phyloP scores from a whole-genome alignment of 2,888 invertebrate species.

The Abrostola tripartita region DNA sequence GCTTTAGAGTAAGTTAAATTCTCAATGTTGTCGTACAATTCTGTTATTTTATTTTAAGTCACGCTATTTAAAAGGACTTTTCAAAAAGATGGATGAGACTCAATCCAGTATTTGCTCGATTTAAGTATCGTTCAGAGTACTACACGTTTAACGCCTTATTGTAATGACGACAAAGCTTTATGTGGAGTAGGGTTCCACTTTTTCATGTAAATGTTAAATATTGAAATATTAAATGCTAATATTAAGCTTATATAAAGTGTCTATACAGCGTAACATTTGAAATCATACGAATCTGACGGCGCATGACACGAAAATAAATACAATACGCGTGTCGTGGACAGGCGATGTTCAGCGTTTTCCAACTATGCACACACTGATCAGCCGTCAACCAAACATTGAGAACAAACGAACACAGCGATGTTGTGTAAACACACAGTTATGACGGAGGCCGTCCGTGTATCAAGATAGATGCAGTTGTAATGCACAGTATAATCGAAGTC shows the following conservation, averaged over 20 bases:
- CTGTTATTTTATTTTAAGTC: too few species aligned
- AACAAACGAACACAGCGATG: conserved; percentile 31
- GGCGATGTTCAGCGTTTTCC: conserved; percentile 37
- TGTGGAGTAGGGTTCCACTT: too few species aligned
- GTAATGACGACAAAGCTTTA: too few species aligned
- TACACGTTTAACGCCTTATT: too few species aligned
- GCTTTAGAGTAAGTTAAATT: too few species aligned
- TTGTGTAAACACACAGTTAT: conserved; percentile 28
- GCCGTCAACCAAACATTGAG: conserved; percentile 26
- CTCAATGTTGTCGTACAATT: too few species aligned
- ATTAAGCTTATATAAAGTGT: neutral
- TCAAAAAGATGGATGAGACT: too few species aligned
- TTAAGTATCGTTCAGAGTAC: too few species aligned
- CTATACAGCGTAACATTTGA: neutral
- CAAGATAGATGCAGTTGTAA: conserved; percentile 39
- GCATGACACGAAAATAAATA: conserved; percentile 42
- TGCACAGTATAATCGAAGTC: conserved; percentile 43
- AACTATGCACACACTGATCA: conserved; percentile 31
- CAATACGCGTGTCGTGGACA: conserved; percentile 24
- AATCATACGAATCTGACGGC: conserved; percentile 25
- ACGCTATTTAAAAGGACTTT: too few species aligned
- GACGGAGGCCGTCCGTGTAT: conserved; percentile 2
- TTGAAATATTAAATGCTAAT: too few species aligned
- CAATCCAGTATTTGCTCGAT: too few species aligned
- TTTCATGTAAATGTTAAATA: too few species aligned